These are phyloP conservation scores for Brachionichthys hirsutus DNA, from an alignment of 2,113 vertebrate species.

Conservation along the genomic window DNA sequence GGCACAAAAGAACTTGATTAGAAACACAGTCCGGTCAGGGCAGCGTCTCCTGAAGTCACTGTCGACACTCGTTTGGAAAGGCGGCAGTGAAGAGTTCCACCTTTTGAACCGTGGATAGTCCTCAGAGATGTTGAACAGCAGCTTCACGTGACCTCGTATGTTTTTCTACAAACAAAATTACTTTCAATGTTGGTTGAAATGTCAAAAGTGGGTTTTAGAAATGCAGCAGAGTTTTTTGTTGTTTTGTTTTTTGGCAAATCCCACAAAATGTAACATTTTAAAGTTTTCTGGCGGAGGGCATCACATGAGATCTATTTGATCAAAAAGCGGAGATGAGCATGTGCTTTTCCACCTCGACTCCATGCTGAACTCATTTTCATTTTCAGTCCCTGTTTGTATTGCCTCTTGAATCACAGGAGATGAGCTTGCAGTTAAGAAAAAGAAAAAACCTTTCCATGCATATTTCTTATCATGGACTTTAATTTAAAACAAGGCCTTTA, in stretches of 20 bases:
- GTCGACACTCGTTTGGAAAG: conserved; percentile 63
- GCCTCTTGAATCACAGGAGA: conserved; percentile 34
- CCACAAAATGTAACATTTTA: not conserved
- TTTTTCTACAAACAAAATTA: no score
- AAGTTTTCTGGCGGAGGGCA: conserved; percentile 12
- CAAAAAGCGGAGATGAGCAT: conserved; percentile 2
- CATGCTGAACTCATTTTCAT: conserved; percentile 19
- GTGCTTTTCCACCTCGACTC: conserved; percentile 1
- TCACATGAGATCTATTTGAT: conserved; percentile 12
- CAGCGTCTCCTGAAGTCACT: conserved; percentile 63
- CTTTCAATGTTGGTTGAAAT: not conserved
- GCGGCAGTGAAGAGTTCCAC: conserved; percentile 59
- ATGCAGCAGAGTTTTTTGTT: not conserved
- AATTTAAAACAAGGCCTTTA: conserved; percentile 26
- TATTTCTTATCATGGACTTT: conserved; percentile 32
- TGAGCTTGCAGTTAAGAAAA: conserved; percentile 24
- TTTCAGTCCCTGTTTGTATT: conserved; percentile 16
- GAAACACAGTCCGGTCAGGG: conserved; percentile 57
- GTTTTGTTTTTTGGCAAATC: no score
- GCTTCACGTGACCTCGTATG: conserved; percentile 1
- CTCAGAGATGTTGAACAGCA: not conserved
- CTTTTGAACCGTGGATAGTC: conserved; percentile 27
- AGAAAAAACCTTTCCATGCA: not conserved
- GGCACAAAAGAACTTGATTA: conserved; percentile 62
- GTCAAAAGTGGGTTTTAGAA: not conserved